Evolutionary conservation across 1,140 invertebrate genomes (phyloP), one percentile per base, ranked within the genome.

Genomic region (Hesperophylax magnus): DNA sequence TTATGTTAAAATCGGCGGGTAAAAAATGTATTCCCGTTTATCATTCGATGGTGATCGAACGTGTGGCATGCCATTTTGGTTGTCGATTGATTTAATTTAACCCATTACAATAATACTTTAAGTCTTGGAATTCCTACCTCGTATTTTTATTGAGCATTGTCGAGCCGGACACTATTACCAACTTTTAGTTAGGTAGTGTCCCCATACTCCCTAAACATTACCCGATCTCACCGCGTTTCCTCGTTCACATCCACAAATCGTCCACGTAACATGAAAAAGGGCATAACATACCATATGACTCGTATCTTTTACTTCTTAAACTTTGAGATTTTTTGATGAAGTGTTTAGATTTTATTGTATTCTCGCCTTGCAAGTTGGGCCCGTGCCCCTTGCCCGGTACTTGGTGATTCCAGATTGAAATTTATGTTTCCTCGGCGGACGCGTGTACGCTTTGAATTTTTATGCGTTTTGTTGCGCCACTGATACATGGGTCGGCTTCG

Each of bases 401-500:
- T 67, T 79, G 39, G 82, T 83, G 79, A 79, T 78, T 78, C 53
- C 72, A 79, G 77, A 83, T 83, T 81, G 47, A 78, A 81, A 83
- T 83, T 81, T 83, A 83, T 83, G 82, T 81, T 83, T 83, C 82
- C 82, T 83, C 76, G 27, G 31, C 39, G 34, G 82, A 65, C 82
- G 82, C 82, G 82, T 79, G 82, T 83, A 77, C 82, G 78, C 67
- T 80, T 77, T 82, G 61, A 63, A 61, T 63, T 77, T 77, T 61
- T 63, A 63, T 63, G 76, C 61, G 76, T 77, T 65, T n/a, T 54
- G 71, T 75, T 56, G 18, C 71, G 53, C 71, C 53, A 75, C 71
- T 75, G 53, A 58, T 56, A 20, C 18, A 52, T 52, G 47, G 63
- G 69, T 24, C 58, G 39, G 14, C 63, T 22, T 22, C 24, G 61